Conservation (phyloP, 1,140 invertebrate genomes). For the Drosophila mojavensis region DNA sequence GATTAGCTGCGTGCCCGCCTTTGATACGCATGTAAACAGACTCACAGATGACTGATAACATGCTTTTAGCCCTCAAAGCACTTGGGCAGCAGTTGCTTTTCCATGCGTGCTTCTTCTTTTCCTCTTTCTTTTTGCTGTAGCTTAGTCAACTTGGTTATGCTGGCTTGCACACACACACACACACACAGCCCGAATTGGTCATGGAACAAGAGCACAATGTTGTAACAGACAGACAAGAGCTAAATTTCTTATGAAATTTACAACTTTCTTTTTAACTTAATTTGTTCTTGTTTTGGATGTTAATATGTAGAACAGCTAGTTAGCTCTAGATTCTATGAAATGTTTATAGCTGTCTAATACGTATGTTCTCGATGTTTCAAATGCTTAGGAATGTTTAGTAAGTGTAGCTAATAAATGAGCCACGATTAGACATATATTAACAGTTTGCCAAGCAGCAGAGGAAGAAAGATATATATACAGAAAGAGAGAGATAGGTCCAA, state of each 20-base stretch:
- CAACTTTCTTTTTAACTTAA: neutral
- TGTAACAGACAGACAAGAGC: conserved; percentile 1
- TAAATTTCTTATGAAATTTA: conserved; percentile 5
- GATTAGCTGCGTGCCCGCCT: conserved; percentile 72
- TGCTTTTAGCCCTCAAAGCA: conserved; percentile 70
- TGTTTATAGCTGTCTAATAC: neutral
- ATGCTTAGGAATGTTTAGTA: neutral
- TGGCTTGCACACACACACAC: conserved; percentile 35
- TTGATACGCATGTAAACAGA: conserved; percentile 70
- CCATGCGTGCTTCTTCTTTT: neutral
- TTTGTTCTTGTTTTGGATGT: neutral
- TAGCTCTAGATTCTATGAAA: neutral
- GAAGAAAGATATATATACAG: too few relatives aligned
- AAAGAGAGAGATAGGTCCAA: too few relatives aligned
- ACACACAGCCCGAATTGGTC: conserved; percentile 23
- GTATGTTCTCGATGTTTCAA: neutral
- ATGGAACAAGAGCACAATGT: conserved; percentile 18
- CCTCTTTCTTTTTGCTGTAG: neutral
- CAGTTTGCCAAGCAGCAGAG: too few relatives aligned
- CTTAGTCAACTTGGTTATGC: conserved; percentile 17
- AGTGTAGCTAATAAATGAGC: too few relatives aligned
- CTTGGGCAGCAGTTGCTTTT: conserved; percentile 34
- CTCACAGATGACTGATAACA: conserved; percentile 70
- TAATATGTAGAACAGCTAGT: neutral
- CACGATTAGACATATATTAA: too few relatives aligned